Evolutionary conservation across 2,888 invertebrate species (phyloP).

Genomic region (Microdon myrmicae): DNA sequence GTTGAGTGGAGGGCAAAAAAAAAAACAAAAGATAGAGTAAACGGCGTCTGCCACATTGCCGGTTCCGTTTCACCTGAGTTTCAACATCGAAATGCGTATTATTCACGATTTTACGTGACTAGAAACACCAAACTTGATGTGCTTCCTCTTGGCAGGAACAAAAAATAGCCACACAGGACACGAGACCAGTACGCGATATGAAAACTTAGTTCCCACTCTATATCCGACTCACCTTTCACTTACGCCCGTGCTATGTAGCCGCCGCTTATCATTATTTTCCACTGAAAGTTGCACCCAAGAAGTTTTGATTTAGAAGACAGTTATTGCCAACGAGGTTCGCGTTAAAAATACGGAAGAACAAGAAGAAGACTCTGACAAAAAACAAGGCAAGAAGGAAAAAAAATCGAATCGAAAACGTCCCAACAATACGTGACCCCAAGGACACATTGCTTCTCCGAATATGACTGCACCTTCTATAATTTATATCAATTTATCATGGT

Average conservation of each 20-base stretch:
- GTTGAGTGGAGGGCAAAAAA: conserved; percentile 4
- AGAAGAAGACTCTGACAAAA: no score
- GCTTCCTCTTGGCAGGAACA: conserved; percentile 3
- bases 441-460: conserved; percentile 32
- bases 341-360: no score
- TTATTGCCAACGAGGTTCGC: conserved; percentile 39
- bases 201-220: conserved; percentile 13
- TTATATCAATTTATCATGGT: conserved; percentile 47
- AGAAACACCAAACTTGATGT: conserved; percentile 36
- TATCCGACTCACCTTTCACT: neutral
- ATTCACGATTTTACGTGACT: conserved; percentile 45
- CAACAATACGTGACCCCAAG: conserved; percentile 27
- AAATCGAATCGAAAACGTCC: conserved; percentile 29
- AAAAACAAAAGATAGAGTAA: conserved; percentile 13
- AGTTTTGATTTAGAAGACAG: conserved; percentile 52
- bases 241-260: neutral
- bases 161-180: conserved; percentile 10
- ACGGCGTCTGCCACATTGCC: neutral
- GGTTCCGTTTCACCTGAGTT: conserved; percentile 12
- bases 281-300: conserved; percentile 21
- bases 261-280: neutral
- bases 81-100: conserved; percentile 39
- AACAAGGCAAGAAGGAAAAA: conserved; percentile 4
- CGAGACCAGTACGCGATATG: neutral
- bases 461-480: conserved; percentile 38